Evolutionary conservation across 92 coral and sea anemone species (phyloP).

Genomic region (Palythoa heliodiscus): DNA sequence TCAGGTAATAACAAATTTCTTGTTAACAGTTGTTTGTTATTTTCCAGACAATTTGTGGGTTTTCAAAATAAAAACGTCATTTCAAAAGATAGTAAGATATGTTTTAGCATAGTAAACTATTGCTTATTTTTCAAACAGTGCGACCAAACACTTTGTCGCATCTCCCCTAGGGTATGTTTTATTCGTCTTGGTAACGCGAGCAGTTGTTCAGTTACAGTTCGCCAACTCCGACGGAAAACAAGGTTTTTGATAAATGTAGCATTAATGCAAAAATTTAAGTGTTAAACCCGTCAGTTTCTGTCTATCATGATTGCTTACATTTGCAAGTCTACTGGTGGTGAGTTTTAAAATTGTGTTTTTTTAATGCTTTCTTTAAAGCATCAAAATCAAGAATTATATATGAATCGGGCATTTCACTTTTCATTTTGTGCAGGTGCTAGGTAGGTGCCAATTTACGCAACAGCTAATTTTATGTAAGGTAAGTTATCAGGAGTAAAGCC

Average conservation of each 20-base stretch:
- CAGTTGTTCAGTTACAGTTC: conserved; percentile 15
- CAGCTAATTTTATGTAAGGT: not conserved
- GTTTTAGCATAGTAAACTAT: not conserved
- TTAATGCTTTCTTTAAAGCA: not conserved
- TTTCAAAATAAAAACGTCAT: not conserved
- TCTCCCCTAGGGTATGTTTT: conserved; percentile 1
- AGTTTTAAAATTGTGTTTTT: not conserved
- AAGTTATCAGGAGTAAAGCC: not conserved
- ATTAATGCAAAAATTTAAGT: not conserved
- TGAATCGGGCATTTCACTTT: not conserved
- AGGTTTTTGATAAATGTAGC: too few species aligned
- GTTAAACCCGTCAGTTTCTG: not conserved
- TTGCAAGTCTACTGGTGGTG: conserved; percentile 9
- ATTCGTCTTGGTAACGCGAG: conserved; percentile 41
- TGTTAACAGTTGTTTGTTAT: not conserved
- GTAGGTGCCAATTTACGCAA: not conserved
- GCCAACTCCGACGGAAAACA: not conserved
- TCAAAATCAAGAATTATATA: not conserved
- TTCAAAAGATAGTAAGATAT: not conserved
- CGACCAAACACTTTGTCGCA: not conserved
- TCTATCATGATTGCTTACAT: not conserved
- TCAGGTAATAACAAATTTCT: not conserved
- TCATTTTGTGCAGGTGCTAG: not conserved
- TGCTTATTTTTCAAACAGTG: not conserved
- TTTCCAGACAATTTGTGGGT: not conserved